Evolutionary conservation across 92 coral and sea anemone species (phyloP).

Genomic region (Palythoa grandis): DNA sequence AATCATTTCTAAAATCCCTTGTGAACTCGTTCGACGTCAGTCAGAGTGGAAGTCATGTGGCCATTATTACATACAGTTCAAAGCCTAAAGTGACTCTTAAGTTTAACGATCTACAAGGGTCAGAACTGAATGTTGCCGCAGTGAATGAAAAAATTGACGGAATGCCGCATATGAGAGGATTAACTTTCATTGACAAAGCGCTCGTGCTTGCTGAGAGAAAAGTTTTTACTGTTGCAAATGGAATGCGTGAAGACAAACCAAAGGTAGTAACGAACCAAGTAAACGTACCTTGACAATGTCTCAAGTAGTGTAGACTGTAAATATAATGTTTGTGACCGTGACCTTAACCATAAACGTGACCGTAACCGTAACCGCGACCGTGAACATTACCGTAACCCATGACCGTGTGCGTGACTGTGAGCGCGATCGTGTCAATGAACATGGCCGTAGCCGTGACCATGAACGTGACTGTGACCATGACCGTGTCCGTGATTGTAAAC

Average conservation of each 20-base stretch:
- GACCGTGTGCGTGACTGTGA: too few species aligned
- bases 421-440: too few species aligned
- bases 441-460: too few species aligned
- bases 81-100: background rate
- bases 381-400: too few species aligned
- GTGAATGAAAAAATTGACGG: conserved; percentile 12
- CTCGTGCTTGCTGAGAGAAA: conserved; percentile 13
- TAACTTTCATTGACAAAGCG: conserved; percentile 30
- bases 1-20: background rate
- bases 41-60: conserved; percentile 5
- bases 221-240: conserved; percentile 18
- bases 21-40: conserved; percentile 16
- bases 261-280: background rate
- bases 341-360: too few species aligned
- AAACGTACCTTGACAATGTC: background rate
- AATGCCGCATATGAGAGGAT: conserved; percentile 35
- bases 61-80: conserved; percentile 31
- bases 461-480: too few species aligned
- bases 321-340: too few species aligned
- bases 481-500: too few species aligned
- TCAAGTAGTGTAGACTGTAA: too few species aligned
- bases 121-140: conserved; percentile 7
- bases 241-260: conserved; percentile 32
- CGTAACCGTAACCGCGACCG: too few species aligned
- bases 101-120: conserved; percentile 13